Evolutionary conservation across 2,797 vertebrate genomes (phyloP).

Genomic region (Avahi laniger): DNA sequence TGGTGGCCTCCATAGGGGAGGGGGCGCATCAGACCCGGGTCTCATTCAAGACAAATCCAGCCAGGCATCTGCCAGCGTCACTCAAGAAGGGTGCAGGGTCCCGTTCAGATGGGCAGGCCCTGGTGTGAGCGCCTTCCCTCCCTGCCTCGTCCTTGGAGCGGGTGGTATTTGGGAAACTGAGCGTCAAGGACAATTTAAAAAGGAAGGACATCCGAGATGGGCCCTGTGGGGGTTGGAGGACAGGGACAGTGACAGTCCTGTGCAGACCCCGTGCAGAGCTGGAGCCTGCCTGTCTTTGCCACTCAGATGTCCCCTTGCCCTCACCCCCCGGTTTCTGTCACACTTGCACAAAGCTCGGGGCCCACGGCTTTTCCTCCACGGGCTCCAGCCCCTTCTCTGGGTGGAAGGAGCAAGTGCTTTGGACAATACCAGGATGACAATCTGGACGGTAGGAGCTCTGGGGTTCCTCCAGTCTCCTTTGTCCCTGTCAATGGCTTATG

Average conservation of each 20-base stretch:
- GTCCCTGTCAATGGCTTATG: neutral
- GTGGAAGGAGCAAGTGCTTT: neutral
- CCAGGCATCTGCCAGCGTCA: neutral
- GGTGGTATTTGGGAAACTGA: neutral
- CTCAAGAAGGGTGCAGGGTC: neutral
- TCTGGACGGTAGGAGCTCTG: neutral
- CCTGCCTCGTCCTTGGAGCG: neutral
- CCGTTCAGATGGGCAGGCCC: neutral
- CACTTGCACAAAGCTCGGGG: too few species aligned
- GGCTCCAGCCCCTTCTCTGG: neutral
- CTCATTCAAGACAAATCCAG: neutral
- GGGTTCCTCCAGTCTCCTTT: neutral
- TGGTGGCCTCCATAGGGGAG: neutral
- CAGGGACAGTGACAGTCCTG: neutral
- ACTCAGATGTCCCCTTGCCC: accelerated
- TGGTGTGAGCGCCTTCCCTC: neutral
- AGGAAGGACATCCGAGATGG: neutral
- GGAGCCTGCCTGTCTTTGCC: neutral
- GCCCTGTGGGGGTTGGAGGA: neutral
- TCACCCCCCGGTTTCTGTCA: accelerated
- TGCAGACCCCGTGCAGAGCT: neutral
- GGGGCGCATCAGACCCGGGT: neutral
- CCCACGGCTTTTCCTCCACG: neutral
- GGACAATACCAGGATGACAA: accelerated
- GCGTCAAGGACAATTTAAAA: neutral